Conservation (phyloP, 1,140 invertebrate genomes). For the Wiebesia pumilae region DNA sequence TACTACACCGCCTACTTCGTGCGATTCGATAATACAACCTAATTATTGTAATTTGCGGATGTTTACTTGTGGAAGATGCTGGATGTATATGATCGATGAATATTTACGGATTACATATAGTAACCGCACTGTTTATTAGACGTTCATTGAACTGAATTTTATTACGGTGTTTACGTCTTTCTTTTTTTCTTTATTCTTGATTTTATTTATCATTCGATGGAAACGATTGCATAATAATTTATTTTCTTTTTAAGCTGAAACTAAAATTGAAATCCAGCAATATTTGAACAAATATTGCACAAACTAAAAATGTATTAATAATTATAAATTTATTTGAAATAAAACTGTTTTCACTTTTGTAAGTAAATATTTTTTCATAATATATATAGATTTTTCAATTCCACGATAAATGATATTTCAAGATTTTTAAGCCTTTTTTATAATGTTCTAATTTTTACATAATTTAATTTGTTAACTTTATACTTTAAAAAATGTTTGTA, state of each 20-base stretch:
- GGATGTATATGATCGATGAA: neutral
- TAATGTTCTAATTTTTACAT: neutral
- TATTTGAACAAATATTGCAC: neutral
- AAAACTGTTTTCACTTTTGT: conserved; percentile 10
- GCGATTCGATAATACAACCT: neutral
- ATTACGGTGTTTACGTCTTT: neutral
- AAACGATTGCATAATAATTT: conserved; percentile 17
- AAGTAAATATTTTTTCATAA: conserved; percentile 3
- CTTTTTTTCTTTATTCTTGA: neutral
- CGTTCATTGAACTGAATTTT: conserved; percentile 3
- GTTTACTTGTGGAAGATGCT: conserved; percentile 9
- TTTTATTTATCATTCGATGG: conserved; percentile 11
- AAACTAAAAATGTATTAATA: neutral
- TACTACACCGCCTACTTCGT: neutral
- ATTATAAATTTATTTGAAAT: neutral
- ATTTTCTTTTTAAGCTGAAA: neutral
- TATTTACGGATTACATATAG: neutral
- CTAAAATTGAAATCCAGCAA: neutral
- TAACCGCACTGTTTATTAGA: neutral
- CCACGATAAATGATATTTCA: neutral
- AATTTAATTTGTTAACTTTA: neutral
- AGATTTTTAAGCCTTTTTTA: neutral
- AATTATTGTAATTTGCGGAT: conserved; percentile 20
- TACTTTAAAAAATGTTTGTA: neutral
- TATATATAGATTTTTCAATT: neutral